Percentiles rank a stretch among this genome's conserved stretches.
Evolutionary conservation across 2,888 invertebrate genomes (phyloP).

Genomic region (Nephrocerus scutellatus): DNA sequence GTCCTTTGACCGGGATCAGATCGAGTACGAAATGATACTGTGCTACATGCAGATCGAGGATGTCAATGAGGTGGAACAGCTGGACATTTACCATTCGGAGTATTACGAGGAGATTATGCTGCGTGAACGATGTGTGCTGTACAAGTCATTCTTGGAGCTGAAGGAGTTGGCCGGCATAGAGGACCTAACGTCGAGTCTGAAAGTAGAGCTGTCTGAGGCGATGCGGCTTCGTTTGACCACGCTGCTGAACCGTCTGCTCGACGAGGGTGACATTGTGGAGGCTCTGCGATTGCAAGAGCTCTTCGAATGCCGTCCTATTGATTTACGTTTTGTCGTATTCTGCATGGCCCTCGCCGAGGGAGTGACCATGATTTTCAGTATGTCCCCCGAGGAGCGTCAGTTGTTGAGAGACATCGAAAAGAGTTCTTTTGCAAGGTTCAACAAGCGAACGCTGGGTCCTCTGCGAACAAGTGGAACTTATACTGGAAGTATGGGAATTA

Average conservation of each 20-base stretch:
- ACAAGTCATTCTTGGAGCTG: constrained; percentile 44
- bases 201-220: constrained; percentile 31
- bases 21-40: constrained; percentile 46
- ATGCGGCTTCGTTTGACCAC: constrained; percentile 40
- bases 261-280: constrained; percentile 52
- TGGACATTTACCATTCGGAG: constrained; percentile 42
- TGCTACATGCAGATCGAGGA: constrained; percentile 35
- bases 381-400: constrained; percentile 59
- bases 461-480: constrained; percentile 17
- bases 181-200: constrained; percentile 37
- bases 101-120: constrained; percentile 45
- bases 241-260: constrained; percentile 50
- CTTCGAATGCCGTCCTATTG: constrained; percentile 47
- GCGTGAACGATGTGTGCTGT: constrained; percentile 42
- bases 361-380: constrained; percentile 50
- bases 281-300: constrained; percentile 52
- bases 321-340: constrained; percentile 54
- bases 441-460: constrained; percentile 39
- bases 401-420: constrained; percentile 49
- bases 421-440: constrained; percentile 44
- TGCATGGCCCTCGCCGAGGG: constrained; percentile 58
- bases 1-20: constrained; percentile 44
- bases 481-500: constrained; percentile 3
- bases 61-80: constrained; percentile 23
- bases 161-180: constrained; percentile 45